Conservation (phyloP, 2,113 vertebrate species). For the Lota lota region DNA sequence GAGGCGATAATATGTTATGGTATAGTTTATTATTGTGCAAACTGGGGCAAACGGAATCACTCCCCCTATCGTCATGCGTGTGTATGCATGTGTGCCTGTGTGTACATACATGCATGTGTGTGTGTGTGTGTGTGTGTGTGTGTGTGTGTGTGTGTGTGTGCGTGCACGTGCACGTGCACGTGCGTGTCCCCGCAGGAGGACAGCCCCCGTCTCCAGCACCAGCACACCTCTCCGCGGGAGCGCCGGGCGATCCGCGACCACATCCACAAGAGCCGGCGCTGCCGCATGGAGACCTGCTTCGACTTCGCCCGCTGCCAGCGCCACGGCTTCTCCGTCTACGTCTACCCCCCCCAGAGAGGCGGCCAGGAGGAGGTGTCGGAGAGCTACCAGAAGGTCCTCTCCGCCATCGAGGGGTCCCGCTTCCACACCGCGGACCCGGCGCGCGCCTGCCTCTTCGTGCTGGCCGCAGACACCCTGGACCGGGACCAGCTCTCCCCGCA, state of each 20-base stretch:
- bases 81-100: background rate
- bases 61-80: background rate
- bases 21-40: no score
- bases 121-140: background rate
- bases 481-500: slow-evolving; percentile 76
- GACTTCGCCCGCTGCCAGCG: slow-evolving; percentile 72
- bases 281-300: slow-evolving; percentile 81
- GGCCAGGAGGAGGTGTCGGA: slow-evolving; percentile 66
- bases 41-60: background rate
- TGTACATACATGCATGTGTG: background rate
- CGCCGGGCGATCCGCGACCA: slow-evolving; percentile 71
- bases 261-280: slow-evolving; percentile 75
- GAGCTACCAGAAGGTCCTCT: slow-evolving; percentile 77
- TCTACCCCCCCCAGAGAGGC: slow-evolving; percentile 70
- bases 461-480: slow-evolving; percentile 77
- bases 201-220: slow-evolving; percentile 67
- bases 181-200: slow-evolving; percentile 53
- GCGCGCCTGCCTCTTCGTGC: slow-evolving; percentile 73
- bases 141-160: no score
- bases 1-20: no score
- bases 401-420: slow-evolving; percentile 72
- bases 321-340: slow-evolving; percentile 69
- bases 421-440: slow-evolving; percentile 72
- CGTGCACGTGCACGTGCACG: no score
- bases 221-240: slow-evolving; percentile 72